Percentiles rank a stretch among this genome's conserved stretches.
phyloP scores from a whole-genome alignment of 2,113 vertebrate genomes.

The Microcebus griseorufus region DNA sequence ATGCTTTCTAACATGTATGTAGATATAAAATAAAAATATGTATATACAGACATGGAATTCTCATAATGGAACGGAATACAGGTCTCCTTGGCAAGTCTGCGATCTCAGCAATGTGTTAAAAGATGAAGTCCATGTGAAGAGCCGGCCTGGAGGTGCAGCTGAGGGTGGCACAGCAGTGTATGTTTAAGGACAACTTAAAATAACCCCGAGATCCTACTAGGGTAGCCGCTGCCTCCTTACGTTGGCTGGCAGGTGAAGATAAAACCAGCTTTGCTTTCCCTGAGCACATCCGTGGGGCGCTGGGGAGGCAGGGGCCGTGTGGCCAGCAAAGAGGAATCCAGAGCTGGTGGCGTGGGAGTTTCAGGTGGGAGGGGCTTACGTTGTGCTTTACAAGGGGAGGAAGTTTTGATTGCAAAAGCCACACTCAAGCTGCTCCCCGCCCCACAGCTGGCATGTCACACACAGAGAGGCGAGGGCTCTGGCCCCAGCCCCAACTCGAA shows the following conservation, averaged over 20 bases:
- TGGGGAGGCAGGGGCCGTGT: rapidly evolving
- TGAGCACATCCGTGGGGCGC: rapidly evolving
- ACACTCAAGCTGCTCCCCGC: rapidly evolving
- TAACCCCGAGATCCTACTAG: rapidly evolving
- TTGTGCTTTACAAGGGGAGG: rapidly evolving
- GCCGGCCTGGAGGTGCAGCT: rapidly evolving
- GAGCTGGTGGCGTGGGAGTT: rapidly evolving
- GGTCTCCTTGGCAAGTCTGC: background rate
- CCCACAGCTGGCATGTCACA: rapidly evolving
- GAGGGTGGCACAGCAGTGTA: rapidly evolving
- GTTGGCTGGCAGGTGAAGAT: rapidly evolving
- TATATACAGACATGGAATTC: too few relatives aligned
- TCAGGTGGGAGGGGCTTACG: rapidly evolving
- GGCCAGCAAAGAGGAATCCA: background rate
- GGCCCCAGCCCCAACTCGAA: background rate
- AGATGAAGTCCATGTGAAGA: too few relatives aligned
- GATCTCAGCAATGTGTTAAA: background rate
- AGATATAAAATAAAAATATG: background rate
- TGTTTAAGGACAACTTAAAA: too few relatives aligned
- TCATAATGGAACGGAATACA: background rate
- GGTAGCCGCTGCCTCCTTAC: background rate
- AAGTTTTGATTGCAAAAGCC: background rate
- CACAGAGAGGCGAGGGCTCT: rapidly evolving
- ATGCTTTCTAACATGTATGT: background rate
- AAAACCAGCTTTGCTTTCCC: background rate